Evolutionary conservation across 2,888 invertebrate genomes (phyloP).

Genomic region (Spodoptera picta): DNA sequence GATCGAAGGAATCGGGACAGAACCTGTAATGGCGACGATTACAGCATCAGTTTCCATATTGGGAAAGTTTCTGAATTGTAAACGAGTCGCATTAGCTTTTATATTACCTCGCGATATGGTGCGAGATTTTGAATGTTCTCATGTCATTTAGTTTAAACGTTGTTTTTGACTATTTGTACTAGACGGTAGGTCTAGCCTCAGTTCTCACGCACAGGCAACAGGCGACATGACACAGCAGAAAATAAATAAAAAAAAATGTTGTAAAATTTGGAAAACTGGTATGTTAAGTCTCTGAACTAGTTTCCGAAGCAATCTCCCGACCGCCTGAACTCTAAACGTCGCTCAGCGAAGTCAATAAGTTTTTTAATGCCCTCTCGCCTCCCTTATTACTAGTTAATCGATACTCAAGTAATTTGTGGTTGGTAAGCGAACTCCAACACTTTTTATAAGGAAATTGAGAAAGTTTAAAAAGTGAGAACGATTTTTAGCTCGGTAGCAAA

Average conservation of each 20-base stretch:
- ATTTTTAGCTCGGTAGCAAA: not conserved
- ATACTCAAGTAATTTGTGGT: slow-evolving; percentile 43
- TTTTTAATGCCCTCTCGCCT: slow-evolving; percentile 35
- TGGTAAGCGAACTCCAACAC: slow-evolving; percentile 24
- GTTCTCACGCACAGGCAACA: too few relatives aligned
- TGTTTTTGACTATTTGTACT: not conserved
- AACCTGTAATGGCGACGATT: slow-evolving; percentile 19
- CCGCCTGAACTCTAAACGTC: slow-evolving; percentile 27
- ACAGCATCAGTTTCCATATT: slow-evolving; percentile 1
- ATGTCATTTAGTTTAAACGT: too few relatives aligned
- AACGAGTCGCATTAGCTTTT: too few relatives aligned
- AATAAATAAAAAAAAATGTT: slow-evolving; percentile 6
- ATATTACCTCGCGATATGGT: too few relatives aligned
- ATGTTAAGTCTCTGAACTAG: slow-evolving; percentile 9
- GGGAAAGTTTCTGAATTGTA: too few relatives aligned
- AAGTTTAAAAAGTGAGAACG: slow-evolving; percentile 20
- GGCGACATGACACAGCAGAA: too few relatives aligned
- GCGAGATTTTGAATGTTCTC: too few relatives aligned
- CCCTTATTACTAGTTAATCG: slow-evolving; percentile 38
- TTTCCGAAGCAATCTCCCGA: slow-evolving; percentile 18
- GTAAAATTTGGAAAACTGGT: slow-evolving; percentile 9
- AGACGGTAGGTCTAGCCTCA: too few relatives aligned
- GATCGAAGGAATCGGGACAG: slow-evolving; percentile 10
- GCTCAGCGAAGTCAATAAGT: slow-evolving; percentile 40
- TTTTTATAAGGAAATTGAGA: slow-evolving; percentile 18